These are phyloP conservation scores for Brachionus sp. DNA, from an alignment of 1,140 invertebrate genomes.

Conservation along the genomic window DNA sequence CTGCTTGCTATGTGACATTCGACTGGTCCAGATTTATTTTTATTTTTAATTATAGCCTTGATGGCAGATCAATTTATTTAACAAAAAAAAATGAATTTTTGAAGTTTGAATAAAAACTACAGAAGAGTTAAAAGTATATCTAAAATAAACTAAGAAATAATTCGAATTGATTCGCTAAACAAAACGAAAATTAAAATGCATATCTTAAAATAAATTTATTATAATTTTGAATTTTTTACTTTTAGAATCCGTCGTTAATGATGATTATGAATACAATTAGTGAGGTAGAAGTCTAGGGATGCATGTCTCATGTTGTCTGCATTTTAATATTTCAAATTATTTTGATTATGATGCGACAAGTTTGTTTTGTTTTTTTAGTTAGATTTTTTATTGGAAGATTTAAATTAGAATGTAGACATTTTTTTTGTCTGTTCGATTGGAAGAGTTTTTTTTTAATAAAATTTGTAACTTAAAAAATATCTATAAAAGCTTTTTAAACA, in stretches of 20 bases:
- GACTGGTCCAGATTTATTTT: neutral
- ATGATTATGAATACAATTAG: neutral
- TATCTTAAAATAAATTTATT: slow-evolving; percentile 35
- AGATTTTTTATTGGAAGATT: neutral
- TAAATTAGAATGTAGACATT: neutral
- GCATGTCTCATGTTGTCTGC: neutral
- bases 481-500: no score
- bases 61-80: neutral
- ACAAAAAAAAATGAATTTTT: neutral
- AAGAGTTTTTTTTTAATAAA: no score
- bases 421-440: no score
- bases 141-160: slow-evolving; percentile 38
- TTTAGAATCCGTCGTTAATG: slow-evolving; percentile 12
- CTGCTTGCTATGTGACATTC: neutral
- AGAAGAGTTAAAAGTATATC: neutral
- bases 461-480: no score
- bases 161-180: slow-evolving; percentile 33
- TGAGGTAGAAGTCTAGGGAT: neutral
- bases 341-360: neutral
- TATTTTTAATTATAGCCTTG: neutral
- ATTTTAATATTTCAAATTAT: slow-evolving; percentile 1
- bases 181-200: slow-evolving; percentile 5
- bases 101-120: neutral
- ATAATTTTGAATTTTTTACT: slow-evolving; percentile 24
- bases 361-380: neutral